These are phyloP conservation scores for Heliocidaris erythrogramma DNA, from an alignment of 35 echinoderm and acorn worm species.

Conservation along the genomic window DNA sequence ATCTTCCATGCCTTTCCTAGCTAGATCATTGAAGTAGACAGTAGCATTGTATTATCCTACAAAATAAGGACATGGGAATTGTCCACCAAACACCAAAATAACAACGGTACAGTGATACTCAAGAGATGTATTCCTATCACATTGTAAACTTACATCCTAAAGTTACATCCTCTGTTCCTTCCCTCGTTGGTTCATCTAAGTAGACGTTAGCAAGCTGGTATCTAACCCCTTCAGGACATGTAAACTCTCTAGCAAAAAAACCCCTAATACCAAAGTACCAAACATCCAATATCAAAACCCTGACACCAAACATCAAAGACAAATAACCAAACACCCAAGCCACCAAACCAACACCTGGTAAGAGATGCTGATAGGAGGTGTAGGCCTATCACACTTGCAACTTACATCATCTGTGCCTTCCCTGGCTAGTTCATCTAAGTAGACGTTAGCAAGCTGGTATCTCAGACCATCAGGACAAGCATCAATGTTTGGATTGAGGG, in stretches of 20 bases:
- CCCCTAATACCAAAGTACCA: too few species aligned
- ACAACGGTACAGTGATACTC: too few species aligned
- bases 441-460: constrained; percentile 75
- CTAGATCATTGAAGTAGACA: constrained; percentile 78
- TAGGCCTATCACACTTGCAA: background rate
- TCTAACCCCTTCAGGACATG: background rate
- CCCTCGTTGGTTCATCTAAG: constrained; percentile 67
- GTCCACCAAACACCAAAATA: too few species aligned
- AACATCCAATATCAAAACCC: too few species aligned
- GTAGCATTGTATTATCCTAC: constrained; percentile 56
- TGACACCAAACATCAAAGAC: too few species aligned
- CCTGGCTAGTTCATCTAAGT: constrained; percentile 71
- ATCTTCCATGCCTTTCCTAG: constrained; percentile 60
- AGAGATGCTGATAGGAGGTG: too few species aligned
- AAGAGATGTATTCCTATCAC: background rate
- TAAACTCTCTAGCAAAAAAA: too few species aligned
- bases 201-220: constrained; percentile 77
- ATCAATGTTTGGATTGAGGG: constrained; percentile 14
- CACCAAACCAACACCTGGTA: too few species aligned
- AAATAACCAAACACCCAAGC: too few species aligned
- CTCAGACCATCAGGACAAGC: constrained; percentile 63
- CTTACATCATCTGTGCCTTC: constrained; percentile 75
- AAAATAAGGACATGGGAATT: too few species aligned
- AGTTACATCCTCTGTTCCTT: background rate
- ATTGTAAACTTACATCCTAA: background rate